Conservation (phyloP, 1,140 invertebrate species). For the Dreissena rostriformis region DNA sequence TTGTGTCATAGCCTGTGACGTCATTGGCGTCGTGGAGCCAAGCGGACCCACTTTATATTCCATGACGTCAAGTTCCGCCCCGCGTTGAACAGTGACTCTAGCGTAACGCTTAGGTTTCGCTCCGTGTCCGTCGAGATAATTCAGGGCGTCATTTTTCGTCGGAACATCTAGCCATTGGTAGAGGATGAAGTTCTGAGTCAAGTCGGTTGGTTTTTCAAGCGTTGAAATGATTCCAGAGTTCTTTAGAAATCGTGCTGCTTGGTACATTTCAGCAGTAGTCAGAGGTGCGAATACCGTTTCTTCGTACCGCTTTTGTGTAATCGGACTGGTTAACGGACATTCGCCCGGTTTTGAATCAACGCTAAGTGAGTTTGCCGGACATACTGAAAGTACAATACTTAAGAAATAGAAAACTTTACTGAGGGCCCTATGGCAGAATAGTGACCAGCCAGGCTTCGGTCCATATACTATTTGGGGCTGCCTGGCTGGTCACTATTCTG, state of each 20-base stretch:
- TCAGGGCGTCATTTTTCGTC: conserved; percentile 19
- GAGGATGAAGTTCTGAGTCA: conserved; percentile 41
- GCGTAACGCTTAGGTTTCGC: conserved; percentile 21
- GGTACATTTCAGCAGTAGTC: conserved; percentile 38
- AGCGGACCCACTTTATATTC: conserved; percentile 52
- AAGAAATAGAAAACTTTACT: no score
- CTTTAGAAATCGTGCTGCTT: conserved; percentile 14
- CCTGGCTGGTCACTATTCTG: no score
- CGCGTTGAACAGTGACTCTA: conserved; percentile 36
- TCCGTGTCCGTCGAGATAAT: conserved; percentile 34
- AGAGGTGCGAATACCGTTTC: conserved; percentile 26
- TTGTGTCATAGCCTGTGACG: not conserved
- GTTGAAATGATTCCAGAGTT: conserved; percentile 20
- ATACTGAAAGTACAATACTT: no score
- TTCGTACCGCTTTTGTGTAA: conserved; percentile 33
- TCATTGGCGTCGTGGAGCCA: not conserved
- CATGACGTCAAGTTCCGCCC: conserved; percentile 38
- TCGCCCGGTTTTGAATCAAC: not conserved
- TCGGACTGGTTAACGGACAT: conserved; percentile 7
- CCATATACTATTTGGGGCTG: no score
- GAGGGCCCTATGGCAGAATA: no score
- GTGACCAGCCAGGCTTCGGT: no score
- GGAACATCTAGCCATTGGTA: conserved; percentile 30
- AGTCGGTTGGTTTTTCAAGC: not conserved
- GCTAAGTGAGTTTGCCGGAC: no score